phyloP scores from a whole-genome alignment of 1,140 invertebrate species.

The Diploscapter pachys region DNA sequence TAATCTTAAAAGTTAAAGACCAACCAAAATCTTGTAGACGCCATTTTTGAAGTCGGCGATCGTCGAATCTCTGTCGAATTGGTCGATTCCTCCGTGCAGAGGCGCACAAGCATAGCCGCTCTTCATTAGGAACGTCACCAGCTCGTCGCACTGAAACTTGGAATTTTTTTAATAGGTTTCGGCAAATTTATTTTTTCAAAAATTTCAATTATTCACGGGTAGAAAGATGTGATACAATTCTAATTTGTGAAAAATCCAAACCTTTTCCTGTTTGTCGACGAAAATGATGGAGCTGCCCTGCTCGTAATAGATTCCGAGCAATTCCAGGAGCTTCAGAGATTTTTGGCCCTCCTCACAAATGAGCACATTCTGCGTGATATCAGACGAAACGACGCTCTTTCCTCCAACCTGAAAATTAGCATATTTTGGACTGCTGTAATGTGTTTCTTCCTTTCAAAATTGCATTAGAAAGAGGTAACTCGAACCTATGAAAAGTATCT shows the following conservation, averaged over 20 bases:
- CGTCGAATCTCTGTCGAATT: slow-evolving; percentile 95
- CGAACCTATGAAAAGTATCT: too few species aligned
- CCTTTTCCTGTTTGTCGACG: slow-evolving; percentile 96
- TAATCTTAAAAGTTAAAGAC: slow-evolving; percentile 33
- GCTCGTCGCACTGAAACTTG: slow-evolving; percentile 70
- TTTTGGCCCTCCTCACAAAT: slow-evolving; percentile 89
- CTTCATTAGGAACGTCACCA: slow-evolving; percentile 92
- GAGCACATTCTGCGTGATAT: slow-evolving; percentile 89
- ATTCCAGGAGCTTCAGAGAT: slow-evolving; percentile 91
- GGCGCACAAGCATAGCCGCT: slow-evolving; percentile 84
- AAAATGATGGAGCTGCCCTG: slow-evolving; percentile 91
- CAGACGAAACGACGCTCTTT: slow-evolving; percentile 92
- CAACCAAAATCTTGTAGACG: slow-evolving; percentile 69
- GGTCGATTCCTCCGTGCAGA: slow-evolving; percentile 97
- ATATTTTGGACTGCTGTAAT: neutral
- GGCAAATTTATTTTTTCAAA: too few species aligned
- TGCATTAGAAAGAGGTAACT: too few species aligned
- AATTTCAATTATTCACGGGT: too few species aligned
- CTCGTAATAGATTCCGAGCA: slow-evolving; percentile 88
- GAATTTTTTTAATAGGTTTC: neutral
- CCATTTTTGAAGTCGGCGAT: slow-evolving; percentile 96
- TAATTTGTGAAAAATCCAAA: slow-evolving; percentile 9
- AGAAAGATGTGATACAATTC: too few species aligned
- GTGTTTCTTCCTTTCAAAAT: too few species aligned
- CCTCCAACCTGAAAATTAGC: slow-evolving; percentile 69